These are phyloP conservation scores for Zaprionus nigranus DNA, from an alignment of 1,140 invertebrate species.

Conservation along the genomic window DNA sequence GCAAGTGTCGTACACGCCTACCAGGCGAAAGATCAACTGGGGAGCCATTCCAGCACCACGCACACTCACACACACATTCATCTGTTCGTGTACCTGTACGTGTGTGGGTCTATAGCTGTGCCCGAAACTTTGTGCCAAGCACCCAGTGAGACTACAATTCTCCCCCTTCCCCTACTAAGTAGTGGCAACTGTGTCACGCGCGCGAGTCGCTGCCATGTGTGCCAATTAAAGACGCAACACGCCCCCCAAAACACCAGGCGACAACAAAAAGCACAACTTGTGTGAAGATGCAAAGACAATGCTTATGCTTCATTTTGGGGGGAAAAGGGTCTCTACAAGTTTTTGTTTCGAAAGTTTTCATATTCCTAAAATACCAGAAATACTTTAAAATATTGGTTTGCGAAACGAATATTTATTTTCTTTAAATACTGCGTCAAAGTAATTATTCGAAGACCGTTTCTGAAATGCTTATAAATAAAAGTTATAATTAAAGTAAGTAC, in stretches of 20 bases:
- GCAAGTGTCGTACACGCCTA: conserved; percentile 49
- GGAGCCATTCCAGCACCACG: conserved; percentile 58
- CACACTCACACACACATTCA: not conserved
- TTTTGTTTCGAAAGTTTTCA: too few species aligned
- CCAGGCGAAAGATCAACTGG: conserved; percentile 73
- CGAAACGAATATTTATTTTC: too few species aligned
- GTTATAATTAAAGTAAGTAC: too few species aligned
- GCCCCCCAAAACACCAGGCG: conserved; percentile 37
- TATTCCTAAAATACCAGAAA: too few species aligned
- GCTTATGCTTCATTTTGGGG: not conserved
- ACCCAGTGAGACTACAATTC: not conserved
- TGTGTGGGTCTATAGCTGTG: conserved; percentile 62
- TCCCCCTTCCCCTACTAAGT: conserved; percentile 3
- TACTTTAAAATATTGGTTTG: too few species aligned
- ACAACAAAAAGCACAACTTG: conserved; percentile 1
- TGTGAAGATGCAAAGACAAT: not conserved
- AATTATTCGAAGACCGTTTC: too few species aligned
- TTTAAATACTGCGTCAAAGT: too few species aligned
- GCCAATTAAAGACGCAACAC: conserved; percentile 73
- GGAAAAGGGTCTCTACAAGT: too few species aligned
- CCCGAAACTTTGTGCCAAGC: conserved; percentile 59
- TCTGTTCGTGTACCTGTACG: not conserved
- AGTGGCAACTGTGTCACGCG: conserved; percentile 71
- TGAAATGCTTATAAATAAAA: too few species aligned
- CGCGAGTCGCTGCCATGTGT: conserved; percentile 65